phyloP scores from a whole-genome alignment of 2,797 vertebrate genomes.

The Pseudomugil tenellus region DNA sequence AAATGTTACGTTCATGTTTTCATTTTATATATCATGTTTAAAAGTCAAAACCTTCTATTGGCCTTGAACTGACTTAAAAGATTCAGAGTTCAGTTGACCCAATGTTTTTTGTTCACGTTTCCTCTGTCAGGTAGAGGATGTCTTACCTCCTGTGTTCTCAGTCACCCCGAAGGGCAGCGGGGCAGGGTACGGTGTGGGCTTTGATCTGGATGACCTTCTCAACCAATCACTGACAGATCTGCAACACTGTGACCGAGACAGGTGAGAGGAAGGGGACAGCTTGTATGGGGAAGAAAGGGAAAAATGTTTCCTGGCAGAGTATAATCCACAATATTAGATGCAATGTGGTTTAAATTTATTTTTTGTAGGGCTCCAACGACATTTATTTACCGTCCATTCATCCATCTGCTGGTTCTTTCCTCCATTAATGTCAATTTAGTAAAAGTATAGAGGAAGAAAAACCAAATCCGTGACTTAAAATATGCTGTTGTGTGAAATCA shows the following conservation, averaged over 20 bases:
- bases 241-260: conserved; percentile 87
- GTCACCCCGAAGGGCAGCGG: conserved; percentile 96
- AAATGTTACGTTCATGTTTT: too few relatives aligned
- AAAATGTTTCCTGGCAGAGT: background rate
- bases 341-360: background rate
- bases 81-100: conserved; percentile 24
- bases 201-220: conserved; percentile 93
- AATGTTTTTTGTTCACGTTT: conserved; percentile 23
- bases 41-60: conserved; percentile 27
- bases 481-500: background rate
- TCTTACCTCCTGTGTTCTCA: conserved; percentile 92
- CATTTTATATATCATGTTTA: conserved; percentile 5
- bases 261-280: conserved; percentile 79
- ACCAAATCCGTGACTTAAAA: background rate
- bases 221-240: conserved; percentile 92
- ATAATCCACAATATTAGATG: background rate
- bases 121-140: conserved; percentile 88
- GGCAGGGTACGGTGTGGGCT: conserved; percentile 93
- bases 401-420: too few relatives aligned
- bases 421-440: background rate
- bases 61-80: conserved; percentile 15
- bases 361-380: too few relatives aligned
- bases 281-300: background rate
- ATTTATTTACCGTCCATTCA: too few relatives aligned
- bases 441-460: background rate